Evolutionary conservation across 2,113 vertebrate genomes (phyloP).

Genomic region (Globicephala melas): DNA sequence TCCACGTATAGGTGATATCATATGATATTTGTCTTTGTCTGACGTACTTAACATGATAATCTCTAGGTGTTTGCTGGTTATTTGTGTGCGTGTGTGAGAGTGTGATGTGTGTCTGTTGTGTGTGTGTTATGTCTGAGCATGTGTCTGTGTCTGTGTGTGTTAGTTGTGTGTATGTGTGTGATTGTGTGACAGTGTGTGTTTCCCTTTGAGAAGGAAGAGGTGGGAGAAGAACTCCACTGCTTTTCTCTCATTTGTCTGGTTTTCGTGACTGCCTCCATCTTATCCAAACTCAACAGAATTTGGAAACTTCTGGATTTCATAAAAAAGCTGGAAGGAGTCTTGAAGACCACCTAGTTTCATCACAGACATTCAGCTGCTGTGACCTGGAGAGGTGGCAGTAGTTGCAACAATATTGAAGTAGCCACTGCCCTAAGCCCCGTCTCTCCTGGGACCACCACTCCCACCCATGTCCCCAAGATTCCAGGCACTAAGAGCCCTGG

Average conservation of each 20-base stretch:
- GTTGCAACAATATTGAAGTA: fast-evolving
- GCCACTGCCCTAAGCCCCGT: no score
- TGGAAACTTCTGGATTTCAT: background rate
- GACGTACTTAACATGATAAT: background rate
- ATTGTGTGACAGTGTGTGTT: no score
- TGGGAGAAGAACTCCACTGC: background rate
- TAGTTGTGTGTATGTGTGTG: background rate
- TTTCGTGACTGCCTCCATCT: no score
- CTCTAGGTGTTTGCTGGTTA: background rate
- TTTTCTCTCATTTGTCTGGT: background rate
- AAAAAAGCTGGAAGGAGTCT: fast-evolving
- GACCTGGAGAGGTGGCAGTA: background rate
- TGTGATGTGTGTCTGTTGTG: background rate
- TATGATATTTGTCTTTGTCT: background rate
- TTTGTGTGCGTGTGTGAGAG: background rate
- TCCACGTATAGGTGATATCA: no score
- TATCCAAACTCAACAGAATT: background rate
- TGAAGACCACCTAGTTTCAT: fast-evolving
- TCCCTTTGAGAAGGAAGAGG: background rate
- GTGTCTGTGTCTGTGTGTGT: background rate
- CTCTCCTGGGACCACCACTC: background rate
- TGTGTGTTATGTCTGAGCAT: background rate
- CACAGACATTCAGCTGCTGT: fast-evolving
- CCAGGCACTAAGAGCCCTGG: fast-evolving
- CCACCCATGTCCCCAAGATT: fast-evolving